phyloP scores from a whole-genome alignment of 2,888 invertebrate species.

The Eupithecia pulchellata region DNA sequence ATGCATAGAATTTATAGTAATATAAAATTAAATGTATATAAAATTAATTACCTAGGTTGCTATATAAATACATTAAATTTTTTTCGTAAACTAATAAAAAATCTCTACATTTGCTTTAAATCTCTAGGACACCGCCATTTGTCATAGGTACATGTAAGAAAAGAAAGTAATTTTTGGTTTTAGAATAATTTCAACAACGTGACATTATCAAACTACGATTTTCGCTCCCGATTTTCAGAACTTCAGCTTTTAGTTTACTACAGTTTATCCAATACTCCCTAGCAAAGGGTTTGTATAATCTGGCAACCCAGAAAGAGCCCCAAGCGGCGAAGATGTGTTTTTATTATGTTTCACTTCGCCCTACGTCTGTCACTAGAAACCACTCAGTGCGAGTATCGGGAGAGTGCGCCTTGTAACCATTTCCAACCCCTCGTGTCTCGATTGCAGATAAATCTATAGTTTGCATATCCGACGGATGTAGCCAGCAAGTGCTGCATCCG shows the following conservation, averaged over 20 bases:
- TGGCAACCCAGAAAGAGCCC: slow-evolving; percentile 47
- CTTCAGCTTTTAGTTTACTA: slow-evolving; percentile 1
- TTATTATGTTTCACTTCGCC: slow-evolving; percentile 71
- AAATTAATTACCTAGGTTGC: not conserved
- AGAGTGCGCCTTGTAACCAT: slow-evolving; percentile 46
- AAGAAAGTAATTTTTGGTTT: not conserved
- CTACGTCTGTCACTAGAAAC: slow-evolving; percentile 58
- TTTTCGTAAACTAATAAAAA: not conserved
- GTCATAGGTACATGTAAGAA: not conserved
- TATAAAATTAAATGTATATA: too few relatives aligned
- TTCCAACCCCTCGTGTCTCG: slow-evolving; percentile 51
- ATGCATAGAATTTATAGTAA: not conserved
- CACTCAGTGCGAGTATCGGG: slow-evolving; percentile 60
- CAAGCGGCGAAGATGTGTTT: slow-evolving; percentile 62
- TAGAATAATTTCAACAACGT: not conserved
- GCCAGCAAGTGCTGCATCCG: slow-evolving; percentile 39
- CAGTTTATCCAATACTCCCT: slow-evolving; percentile 5
- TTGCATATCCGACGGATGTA: slow-evolving; percentile 51
- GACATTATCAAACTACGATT: not conserved
- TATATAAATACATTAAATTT: not conserved
- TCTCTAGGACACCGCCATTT: not conserved
- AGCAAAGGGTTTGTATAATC: slow-evolving; percentile 31
- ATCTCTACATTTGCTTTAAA: not conserved
- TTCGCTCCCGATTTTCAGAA: not conserved
- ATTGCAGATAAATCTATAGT: slow-evolving; percentile 56